Evolutionary conservation across 2,888 invertebrate species (phyloP).

Genomic region (Drosophila mercatorum): DNA sequence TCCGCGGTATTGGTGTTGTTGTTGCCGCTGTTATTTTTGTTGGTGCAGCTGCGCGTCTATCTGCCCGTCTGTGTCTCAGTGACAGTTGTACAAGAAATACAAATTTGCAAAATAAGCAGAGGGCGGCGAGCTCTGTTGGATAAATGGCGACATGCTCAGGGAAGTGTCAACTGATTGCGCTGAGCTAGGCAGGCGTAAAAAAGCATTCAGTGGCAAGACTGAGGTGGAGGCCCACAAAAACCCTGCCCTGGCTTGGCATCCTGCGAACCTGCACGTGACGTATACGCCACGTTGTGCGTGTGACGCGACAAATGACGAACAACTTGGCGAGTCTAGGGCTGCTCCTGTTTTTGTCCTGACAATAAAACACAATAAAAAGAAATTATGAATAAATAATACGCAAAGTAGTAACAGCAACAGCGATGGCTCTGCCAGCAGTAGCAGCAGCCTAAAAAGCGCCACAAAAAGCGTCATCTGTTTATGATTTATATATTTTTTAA

Average conservation of each 20-base stretch:
- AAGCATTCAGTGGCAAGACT: conserved; percentile 20
- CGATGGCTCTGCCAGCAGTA: conserved; percentile 16
- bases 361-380: conserved; percentile 78
- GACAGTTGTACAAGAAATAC: conserved; percentile 80
- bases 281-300: conserved; percentile 77
- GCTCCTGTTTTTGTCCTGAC: conserved; percentile 42
- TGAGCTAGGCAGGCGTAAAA: conserved; percentile 77
- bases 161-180: conserved; percentile 80
- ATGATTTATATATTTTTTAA: conserved; percentile 75
- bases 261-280: conserved; percentile 73
- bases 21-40: conserved; percentile 22
- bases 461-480: conserved; percentile 71
- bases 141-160: conserved; percentile 79
- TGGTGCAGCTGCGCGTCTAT: conserved; percentile 41
- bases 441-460: conserved; percentile 31
- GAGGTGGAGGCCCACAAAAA: neutral
- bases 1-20: conserved; percentile 9
- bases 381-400: conserved; percentile 78
- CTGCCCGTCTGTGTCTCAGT: conserved; percentile 52
- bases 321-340: conserved; percentile 36
- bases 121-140: conserved; percentile 60
- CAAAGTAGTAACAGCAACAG: conserved; percentile 55
- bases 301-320: conserved; percentile 64
- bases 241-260: conserved; percentile 18
- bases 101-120: conserved; percentile 78